Base-by-base conservation (phyloP, 2,888 invertebrate species). In the Phengaris arion region DNA sequence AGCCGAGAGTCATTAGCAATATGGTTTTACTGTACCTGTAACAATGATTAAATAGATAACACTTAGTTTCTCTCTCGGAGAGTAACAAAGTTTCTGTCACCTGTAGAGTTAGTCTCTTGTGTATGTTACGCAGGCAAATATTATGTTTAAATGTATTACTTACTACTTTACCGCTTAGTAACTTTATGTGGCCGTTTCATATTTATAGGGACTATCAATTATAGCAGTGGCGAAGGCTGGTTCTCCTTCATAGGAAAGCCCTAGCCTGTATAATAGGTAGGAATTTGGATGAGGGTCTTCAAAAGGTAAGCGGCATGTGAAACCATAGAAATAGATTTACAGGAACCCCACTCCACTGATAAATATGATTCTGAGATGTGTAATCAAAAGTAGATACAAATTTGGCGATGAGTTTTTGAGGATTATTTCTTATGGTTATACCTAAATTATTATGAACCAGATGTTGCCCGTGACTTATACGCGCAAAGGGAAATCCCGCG, bases 31-130 rank as follows among this genome's bases (percentile, higher is more conserved):
- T 35, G 35, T 35, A 35, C 35, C 4, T 10, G n/a, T 8, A 15
- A 15, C 7, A 46, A 51, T 68, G 51, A 74, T 74, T 68, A 51
- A 74, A 54, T 59, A 51, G 59, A 64, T 64, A 35, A 45, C 7
- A 35, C 13, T 35, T 22, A 45, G 35, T 35, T 35, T 35, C 35
- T 35, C 35, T 35, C n/a, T 55, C 57, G 12, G 48, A 46, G 55
- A n/a, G 46, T 46, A 74, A 57, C 22, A 59, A 59, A 59, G 59
- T 59, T 59, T 57, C 15, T 15, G 57, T 59, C 59, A 59, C 59
- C 59, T 22, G 10, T 22, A 10, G 59, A 59, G 59, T 10, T 22
- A 48, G 48, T 48, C 48, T 48, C 48, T 8, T 7, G 7, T 59
- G 10, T 59, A 59, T 15, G 59, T 59, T 22, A 22, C 10, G 10